These are phyloP conservation scores for Phasianus colchicus DNA, from an alignment of 2,113 vertebrate species.

Conservation along the genomic window DNA sequence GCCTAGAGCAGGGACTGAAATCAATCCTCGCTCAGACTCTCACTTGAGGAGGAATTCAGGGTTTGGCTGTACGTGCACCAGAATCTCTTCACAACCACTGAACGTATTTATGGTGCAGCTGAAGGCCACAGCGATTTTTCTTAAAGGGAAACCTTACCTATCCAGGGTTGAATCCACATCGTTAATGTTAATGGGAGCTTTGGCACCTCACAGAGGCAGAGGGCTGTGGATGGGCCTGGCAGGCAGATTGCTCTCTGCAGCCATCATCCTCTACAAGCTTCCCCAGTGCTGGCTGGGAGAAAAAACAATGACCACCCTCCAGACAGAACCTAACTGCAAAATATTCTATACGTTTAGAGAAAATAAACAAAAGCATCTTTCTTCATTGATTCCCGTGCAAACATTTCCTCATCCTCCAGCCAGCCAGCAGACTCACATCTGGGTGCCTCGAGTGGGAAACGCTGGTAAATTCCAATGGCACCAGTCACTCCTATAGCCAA, in stretches of 20 bases:
- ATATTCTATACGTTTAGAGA: neutral
- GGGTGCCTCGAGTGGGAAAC: constrained; percentile 53
- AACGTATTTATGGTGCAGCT: constrained; percentile 43
- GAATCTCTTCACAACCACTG: constrained; percentile 56
- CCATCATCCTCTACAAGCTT: neutral
- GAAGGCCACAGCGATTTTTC: constrained; percentile 42
- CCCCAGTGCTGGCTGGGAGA: neutral
- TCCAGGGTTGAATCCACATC: neutral
- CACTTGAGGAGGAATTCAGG: constrained; percentile 53
- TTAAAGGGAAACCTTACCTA: constrained; percentile 45
- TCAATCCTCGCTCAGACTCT: constrained; percentile 46
- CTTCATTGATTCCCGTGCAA: neutral
- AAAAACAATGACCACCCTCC: neutral
- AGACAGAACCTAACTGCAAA: neutral
- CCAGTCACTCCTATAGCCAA: constrained; percentile 46
- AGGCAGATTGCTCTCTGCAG: neutral
- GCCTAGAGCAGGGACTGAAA: constrained; percentile 17
- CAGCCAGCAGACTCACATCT: neutral
- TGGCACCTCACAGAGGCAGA: neutral
- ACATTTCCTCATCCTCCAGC: neutral
- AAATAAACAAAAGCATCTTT: constrained; percentile 15
- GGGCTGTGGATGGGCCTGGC: neutral
- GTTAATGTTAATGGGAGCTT: constrained; percentile 23
- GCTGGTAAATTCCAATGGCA: constrained; percentile 12
- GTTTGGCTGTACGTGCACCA: constrained; percentile 28